Base-by-base conservation (phyloP, 2,797 vertebrate species). In the Sebastes ruberrimus region DNA sequence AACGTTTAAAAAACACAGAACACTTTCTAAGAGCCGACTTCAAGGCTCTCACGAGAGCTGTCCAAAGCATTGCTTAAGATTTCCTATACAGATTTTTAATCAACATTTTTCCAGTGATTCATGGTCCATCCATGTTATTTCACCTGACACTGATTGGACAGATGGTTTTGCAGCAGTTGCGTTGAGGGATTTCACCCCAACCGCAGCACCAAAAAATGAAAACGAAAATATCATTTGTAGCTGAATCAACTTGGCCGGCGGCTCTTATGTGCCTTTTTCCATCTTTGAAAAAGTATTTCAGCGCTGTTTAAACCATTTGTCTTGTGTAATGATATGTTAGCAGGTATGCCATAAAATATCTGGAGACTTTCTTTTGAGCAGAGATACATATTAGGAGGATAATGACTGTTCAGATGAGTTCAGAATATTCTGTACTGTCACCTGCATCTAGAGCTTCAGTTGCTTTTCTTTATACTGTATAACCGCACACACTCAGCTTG, bases 111-210 rank as follows among this genome's bases (percentile, higher is more conserved):
- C 78, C 77, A 70, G 14, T 83, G 78, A 88, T 78, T 88, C 81
- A 85, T 81, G 57, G 66, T 77, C 66, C 81, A 72, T 82, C 80
- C 77, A 46, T 81, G 73, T 86, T 89, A 85, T 83, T 91, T 87
- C 90, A 91, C 86, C 84, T 87, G 91, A 94, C 84, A 85, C 78
- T 85, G 85, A 93, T 94, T 74, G 75, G 77, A 89, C 82, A 83
- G 78, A 92, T 82, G 84, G 64, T 64, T 82, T 59, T 33, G 30
- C 79, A 78, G 82, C 80, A 82, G 71, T 74, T 67, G 70, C 32
- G 25, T 49, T 64, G 28, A 84, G 60, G 49, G 74, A 84, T 80
- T 82, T 79, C 13, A 80, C 56, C 76, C 68, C 68, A 60, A 88
- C 75, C 22, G 7, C 76, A 81, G 81, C 71, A 76, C 25, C 25